Evolutionary conservation across 2,797 vertebrate species (phyloP).

Genomic region (Paratrypauchen microcephalus): DNA sequence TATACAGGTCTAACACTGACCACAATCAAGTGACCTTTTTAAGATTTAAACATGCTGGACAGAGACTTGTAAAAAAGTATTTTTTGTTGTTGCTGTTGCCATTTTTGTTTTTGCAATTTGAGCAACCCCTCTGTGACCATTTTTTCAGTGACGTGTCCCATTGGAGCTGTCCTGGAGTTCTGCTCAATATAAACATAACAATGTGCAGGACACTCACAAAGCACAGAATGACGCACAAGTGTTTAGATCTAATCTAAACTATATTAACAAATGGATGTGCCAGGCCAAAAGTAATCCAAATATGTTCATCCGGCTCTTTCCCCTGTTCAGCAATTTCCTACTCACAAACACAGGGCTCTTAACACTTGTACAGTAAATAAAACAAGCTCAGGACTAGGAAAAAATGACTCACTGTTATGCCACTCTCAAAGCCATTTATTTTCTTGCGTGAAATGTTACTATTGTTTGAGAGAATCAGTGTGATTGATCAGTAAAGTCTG

Average conservation of each 20-base stretch:
- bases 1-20: too few relatives aligned
- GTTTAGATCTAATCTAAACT: conserved; percentile 10
- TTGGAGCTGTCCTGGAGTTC: conserved; percentile 5
- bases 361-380: conserved; percentile 4
- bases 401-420: not conserved
- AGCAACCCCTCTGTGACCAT: too few relatives aligned
- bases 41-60: too few relatives aligned
- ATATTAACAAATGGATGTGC: not conserved
- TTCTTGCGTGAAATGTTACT: not conserved
- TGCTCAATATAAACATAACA: conserved; percentile 8
- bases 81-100: too few relatives aligned
- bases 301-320: not conserved
- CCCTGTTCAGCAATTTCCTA: not conserved
- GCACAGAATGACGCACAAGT: conserved; percentile 9
- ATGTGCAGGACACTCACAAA: conserved; percentile 3
- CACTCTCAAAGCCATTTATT: not conserved
- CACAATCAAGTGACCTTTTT: too few relatives aligned
- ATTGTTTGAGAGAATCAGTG: not conserved
- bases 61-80: too few relatives aligned
- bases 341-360: not conserved
- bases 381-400: not conserved
- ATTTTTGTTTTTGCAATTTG: too few relatives aligned
- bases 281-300: conserved; percentile 9
- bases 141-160: not conserved
- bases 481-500: not conserved